phyloP scores from a whole-genome alignment of 2,888 invertebrate genomes.

The Pinctada fucata region DNA sequence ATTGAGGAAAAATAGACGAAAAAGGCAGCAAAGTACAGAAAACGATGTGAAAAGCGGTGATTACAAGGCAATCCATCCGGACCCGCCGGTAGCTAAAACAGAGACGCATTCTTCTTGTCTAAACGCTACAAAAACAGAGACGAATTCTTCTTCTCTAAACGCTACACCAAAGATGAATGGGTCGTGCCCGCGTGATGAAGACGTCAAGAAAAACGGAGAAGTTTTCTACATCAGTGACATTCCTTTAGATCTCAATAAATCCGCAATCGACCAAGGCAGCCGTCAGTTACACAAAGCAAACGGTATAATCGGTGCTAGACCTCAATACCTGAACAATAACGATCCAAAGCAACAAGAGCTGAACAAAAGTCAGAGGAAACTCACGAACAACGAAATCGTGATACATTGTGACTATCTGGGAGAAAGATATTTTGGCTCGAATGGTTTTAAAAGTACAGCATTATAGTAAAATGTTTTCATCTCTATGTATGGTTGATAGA shows the following conservation, averaged over 20 bases:
- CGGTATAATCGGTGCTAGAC: not conserved
- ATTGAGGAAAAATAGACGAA: not conserved
- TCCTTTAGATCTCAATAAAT: not conserved
- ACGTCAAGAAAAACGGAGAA: not conserved
- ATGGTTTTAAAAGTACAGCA: slow-evolving; percentile 1
- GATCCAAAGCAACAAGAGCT: not conserved
- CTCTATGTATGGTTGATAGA: no score
- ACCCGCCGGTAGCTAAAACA: not conserved
- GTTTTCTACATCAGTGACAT: not conserved
- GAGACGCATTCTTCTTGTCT: not conserved
- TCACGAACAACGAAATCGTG: not conserved
- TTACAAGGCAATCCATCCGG: not conserved
- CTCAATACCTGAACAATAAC: not conserved
- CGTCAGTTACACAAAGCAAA: not conserved
- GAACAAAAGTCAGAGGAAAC: not conserved
- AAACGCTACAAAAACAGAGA: not conserved
- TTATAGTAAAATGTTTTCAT: not conserved
- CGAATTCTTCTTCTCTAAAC: not conserved
- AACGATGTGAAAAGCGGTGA: not conserved
- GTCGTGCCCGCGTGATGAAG: not conserved
- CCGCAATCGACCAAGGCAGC: not conserved
- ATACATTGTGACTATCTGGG: not conserved
- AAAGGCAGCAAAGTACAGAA: not conserved
- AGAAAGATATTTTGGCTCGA: not conserved
- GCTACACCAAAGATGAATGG: not conserved